Conservation (phyloP, 2,888 invertebrate species). For the Acronicta psi region DNA sequence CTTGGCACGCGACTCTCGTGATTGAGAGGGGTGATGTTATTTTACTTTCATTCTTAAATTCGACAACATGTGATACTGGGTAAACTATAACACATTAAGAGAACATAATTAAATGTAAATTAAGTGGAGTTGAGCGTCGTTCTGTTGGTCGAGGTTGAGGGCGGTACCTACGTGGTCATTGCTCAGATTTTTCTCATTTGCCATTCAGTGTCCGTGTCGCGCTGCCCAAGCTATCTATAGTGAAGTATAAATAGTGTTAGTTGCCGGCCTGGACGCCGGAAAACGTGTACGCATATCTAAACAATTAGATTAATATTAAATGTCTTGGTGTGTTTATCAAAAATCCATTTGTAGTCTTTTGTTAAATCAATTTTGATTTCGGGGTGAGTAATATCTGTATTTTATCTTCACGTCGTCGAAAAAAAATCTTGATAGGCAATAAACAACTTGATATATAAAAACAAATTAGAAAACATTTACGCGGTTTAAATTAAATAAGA, state of each 20-base stretch:
- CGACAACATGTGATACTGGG: slow-evolving; percentile 37
- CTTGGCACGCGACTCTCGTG: slow-evolving; percentile 48
- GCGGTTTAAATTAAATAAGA: background rate
- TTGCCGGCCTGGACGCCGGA: slow-evolving; percentile 66
- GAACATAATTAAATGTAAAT: slow-evolving; percentile 38
- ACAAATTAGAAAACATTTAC: background rate
- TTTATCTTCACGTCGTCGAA: slow-evolving; percentile 6
- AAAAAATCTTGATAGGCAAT: background rate
- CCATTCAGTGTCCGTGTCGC: slow-evolving; percentile 75
- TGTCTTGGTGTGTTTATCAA: slow-evolving; percentile 10
- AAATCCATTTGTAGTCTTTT: slow-evolving; percentile 1
- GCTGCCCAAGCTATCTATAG: slow-evolving; percentile 75
- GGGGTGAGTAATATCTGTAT: slow-evolving; percentile 33
- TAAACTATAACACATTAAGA: slow-evolving; percentile 10
- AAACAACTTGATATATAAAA: slow-evolving; percentile 16
- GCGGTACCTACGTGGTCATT: slow-evolving; percentile 61
- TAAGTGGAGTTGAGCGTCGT: slow-evolving; percentile 31
- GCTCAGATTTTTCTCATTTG: slow-evolving; percentile 82
- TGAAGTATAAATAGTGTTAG: slow-evolving; percentile 76
- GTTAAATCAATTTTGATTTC: slow-evolving; percentile 3
- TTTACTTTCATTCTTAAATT: slow-evolving; percentile 61
- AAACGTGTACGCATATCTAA: slow-evolving; percentile 62
- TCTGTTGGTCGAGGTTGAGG: slow-evolving; percentile 54
- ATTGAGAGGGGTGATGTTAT: slow-evolving; percentile 31
- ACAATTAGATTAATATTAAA: slow-evolving; percentile 43